These are phyloP conservation scores for Oreortyx pictus DNA, from an alignment of 2,797 vertebrate genomes.

Conservation along the genomic window DNA sequence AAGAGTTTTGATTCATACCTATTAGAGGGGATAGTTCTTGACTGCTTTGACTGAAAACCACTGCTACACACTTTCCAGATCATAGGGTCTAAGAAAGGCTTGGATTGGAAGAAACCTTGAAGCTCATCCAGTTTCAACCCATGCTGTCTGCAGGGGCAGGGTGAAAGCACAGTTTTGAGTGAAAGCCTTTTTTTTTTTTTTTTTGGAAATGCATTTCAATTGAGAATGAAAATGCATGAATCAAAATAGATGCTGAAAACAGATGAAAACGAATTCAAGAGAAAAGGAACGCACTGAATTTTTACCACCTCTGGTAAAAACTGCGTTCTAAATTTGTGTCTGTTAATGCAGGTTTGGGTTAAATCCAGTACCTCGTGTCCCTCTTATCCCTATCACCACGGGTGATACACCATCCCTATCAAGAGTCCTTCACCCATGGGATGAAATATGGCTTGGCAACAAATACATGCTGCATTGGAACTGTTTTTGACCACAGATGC, in stretches of 20 bases:
- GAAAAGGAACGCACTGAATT: neutral
- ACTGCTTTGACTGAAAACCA: neutral
- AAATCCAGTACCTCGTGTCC: neutral
- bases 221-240: constrained; percentile 46
- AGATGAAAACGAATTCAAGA: neutral
- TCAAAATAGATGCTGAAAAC: neutral
- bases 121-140: neutral
- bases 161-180: neutral
- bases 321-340: neutral
- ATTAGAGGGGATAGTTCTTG: accelerated
- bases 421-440: neutral
- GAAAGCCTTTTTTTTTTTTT: neutral
- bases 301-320: neutral
- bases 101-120: neutral
- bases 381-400: neutral
- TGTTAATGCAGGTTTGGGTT: neutral
- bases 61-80: neutral
- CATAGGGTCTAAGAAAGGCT: neutral
- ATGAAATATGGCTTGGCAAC: neutral
- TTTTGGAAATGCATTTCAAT: constrained; percentile 32
- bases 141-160: neutral
- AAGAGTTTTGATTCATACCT: neutral
- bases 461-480: neutral
- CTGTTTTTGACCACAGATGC: neutral
- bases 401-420: too few species aligned